These are phyloP conservation scores for Gallinago stenura DNA, from an alignment of 2,797 vertebrate species.

Conservation along the genomic window DNA sequence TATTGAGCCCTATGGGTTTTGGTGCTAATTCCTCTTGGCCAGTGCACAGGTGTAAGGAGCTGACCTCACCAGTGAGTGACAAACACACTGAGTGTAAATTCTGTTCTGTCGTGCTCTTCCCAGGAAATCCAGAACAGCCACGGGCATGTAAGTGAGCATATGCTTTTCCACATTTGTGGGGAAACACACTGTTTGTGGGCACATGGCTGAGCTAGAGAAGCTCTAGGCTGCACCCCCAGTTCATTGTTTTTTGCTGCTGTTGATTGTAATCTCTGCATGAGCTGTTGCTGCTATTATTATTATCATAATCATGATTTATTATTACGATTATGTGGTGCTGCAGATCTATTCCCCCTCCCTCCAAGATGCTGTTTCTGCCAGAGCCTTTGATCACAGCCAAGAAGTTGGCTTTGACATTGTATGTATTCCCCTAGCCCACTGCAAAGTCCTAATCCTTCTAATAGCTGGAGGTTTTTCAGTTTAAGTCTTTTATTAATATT, in stretches of 20 bases:
- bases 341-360: neutral
- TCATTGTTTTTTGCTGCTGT: neutral
- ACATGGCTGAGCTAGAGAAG: neutral
- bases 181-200: neutral
- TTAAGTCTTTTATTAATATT: slow-evolving; percentile 74
- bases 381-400: slow-evolving; percentile 39
- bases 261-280: neutral
- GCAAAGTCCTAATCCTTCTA: slow-evolving; percentile 66
- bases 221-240: neutral
- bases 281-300: neutral
- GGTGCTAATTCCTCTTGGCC: neutral
- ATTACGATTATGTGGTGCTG: neutral
- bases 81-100: neutral
- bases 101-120: neutral
- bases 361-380: neutral
- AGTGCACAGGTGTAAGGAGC: neutral
- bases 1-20: neutral
- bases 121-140: neutral
- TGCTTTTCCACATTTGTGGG: neutral
- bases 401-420: slow-evolving; percentile 30
- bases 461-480: slow-evolving; percentile 60
- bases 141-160: neutral
- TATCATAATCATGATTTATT: neutral
- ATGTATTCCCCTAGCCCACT: neutral
- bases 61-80: neutral